Conservation (phyloP, 1,140 invertebrate genomes). For the Mya arenaria region DNA sequence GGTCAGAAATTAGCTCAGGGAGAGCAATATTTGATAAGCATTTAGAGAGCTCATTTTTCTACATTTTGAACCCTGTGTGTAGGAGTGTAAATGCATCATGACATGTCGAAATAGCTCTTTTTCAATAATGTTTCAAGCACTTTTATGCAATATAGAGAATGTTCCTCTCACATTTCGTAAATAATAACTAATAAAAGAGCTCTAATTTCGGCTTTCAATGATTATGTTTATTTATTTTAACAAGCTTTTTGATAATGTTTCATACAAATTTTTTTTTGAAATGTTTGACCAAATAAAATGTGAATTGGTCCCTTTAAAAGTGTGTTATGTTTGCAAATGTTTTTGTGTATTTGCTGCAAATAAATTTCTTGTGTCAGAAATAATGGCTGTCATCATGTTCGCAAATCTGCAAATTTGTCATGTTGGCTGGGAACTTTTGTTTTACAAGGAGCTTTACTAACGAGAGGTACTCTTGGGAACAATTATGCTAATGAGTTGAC, state of each 20-base stretch:
- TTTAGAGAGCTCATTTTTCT: too few species aligned
- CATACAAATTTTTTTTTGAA: too few species aligned
- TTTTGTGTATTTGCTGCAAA: not conserved
- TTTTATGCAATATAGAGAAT: too few species aligned
- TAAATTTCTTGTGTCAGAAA: not conserved
- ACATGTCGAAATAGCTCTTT: too few species aligned
- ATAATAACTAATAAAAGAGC: not conserved
- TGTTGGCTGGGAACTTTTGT: constrained; percentile 7
- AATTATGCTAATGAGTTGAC: constrained; percentile 43
- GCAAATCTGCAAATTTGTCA: not conserved
- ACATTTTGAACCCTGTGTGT: too few species aligned
- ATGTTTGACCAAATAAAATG: not conserved
- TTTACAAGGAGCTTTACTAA: not conserved
- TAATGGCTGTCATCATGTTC: not conserved
- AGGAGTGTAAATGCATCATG: too few species aligned
- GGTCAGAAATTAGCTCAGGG: too few species aligned
- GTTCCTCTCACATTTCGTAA: not conserved
- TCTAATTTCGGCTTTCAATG: not conserved
- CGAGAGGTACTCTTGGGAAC: constrained; percentile 4
- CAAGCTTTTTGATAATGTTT: not conserved
- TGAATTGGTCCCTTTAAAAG: not conserved
- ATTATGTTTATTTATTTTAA: not conserved
- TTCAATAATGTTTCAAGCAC: too few species aligned
- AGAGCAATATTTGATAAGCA: too few species aligned
- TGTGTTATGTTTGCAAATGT: not conserved